Evolutionary conservation across 2,797 vertebrate species (phyloP).

Genomic region (Amazona finschi): DNA sequence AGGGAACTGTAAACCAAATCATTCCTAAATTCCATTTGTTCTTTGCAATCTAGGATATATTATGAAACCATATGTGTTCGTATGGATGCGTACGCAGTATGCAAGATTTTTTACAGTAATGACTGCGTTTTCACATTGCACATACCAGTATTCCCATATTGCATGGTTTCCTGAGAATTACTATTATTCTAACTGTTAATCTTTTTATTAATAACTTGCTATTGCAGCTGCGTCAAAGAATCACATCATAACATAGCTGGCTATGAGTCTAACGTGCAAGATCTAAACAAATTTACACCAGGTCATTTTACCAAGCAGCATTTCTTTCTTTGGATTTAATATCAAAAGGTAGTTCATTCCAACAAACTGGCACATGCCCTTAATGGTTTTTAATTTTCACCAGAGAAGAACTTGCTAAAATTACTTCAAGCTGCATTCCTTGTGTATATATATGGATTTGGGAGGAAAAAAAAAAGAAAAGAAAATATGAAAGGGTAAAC

Average conservation of each 20-base stretch:
- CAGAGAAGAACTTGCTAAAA: constrained; percentile 23
- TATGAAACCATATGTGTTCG: constrained; percentile 73
- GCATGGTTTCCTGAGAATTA: not conserved
- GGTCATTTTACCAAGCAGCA: not conserved
- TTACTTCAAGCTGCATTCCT: constrained; percentile 25
- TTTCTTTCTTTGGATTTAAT: not conserved
- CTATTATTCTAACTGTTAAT: not conserved
- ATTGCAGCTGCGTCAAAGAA: not conserved
- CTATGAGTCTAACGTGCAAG: not conserved
- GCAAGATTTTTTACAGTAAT: not conserved
- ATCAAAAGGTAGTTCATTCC: constrained; percentile 20
- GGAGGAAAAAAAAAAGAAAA: not conserved
- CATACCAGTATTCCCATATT: not conserved
- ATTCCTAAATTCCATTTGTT: constrained; percentile 75
- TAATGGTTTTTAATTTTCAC: not conserved
- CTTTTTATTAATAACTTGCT: not conserved
- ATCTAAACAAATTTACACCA: constrained; percentile 13
- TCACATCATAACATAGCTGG: not conserved
- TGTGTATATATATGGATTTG: not conserved
- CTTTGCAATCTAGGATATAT: constrained; percentile 45
- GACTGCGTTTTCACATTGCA: not conserved
- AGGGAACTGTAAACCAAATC: constrained; percentile 78
- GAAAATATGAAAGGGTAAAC: not conserved
- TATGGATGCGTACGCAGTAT: not conserved
- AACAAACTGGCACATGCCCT: constrained; percentile 3